phyloP scores from a whole-genome alignment of 2,888 invertebrate genomes.

The Norana najaformis region DNA sequence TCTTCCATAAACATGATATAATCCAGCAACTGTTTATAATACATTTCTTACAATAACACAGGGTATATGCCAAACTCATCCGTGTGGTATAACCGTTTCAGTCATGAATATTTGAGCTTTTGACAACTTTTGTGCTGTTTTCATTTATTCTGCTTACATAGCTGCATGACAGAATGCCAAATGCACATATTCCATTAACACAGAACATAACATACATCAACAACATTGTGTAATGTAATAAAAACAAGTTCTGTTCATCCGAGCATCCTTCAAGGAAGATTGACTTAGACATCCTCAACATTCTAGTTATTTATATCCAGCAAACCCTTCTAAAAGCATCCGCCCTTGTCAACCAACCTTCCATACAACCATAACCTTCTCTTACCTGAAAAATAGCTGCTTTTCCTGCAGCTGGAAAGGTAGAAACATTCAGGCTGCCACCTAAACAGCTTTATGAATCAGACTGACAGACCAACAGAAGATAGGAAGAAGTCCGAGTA shows the following conservation, averaged over 20 bases:
- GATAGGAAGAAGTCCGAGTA: not conserved
- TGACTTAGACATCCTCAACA: not conserved
- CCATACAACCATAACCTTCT: not conserved
- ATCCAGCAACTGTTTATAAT: not conserved
- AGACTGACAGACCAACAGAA: not conserved
- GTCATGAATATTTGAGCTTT: not conserved
- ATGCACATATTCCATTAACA: not conserved
- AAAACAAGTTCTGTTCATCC: not conserved
- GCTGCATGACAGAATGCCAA: not conserved
- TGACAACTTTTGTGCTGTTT: not conserved
- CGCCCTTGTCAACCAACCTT: not conserved
- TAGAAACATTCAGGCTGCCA: not conserved
- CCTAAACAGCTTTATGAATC: not conserved
- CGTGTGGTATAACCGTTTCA: not conserved
- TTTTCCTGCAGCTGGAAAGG: conserved; percentile 5
- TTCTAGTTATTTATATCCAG: not conserved
- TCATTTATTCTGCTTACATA: not conserved
- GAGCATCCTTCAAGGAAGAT: not conserved
- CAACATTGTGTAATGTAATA: not conserved
- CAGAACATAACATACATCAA: not conserved
- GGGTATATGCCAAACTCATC: not conserved
- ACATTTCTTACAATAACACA: not conserved
- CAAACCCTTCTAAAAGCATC: not conserved
- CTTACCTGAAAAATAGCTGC: not conserved
- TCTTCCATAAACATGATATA: conserved; percentile 13